Evolutionary conservation across 2,113 vertebrate genomes (phyloP).

Genomic region (Hucho hucho): DNA sequence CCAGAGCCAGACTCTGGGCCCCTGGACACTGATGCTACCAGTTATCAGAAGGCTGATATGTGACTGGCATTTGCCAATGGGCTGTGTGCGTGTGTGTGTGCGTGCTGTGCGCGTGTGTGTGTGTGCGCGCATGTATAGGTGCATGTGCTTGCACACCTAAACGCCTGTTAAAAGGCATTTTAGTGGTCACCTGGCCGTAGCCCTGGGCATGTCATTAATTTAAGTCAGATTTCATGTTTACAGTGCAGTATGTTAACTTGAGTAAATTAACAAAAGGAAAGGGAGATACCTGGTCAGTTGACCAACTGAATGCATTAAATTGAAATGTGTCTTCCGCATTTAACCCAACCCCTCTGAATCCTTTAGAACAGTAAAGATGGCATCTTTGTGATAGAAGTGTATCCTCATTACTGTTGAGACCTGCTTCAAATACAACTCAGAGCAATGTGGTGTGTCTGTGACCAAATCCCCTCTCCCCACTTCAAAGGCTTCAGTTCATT

Average conservation of each 20-base stretch:
- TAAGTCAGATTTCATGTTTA: background rate
- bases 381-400: constrained; percentile 6
- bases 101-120: background rate
- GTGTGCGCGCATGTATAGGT: background rate
- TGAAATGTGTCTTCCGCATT: too few species aligned
- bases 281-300: too few species aligned
- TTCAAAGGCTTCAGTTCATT: constrained; percentile 48
- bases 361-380: background rate
- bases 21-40: constrained; percentile 18
- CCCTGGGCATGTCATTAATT: too few species aligned
- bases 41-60: constrained; percentile 40
- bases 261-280: constrained; percentile 6
- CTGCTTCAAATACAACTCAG: constrained; percentile 22
- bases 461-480: constrained; percentile 29
- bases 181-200: too few species aligned
- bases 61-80: constrained; percentile 40
- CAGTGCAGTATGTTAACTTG: background rate
- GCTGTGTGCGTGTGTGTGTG: background rate
- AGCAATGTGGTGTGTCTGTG: constrained; percentile 37
- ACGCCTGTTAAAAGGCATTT: too few species aligned
- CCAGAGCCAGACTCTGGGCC: constrained; percentile 9
- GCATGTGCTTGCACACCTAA: background rate
- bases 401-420: constrained; percentile 30
- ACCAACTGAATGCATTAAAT: too few species aligned
- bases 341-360: too few species aligned